Evolutionary conservation across 2,888 invertebrate species (phyloP), one percentile per base, ranked within the genome.

Genomic region (Apamea monoglypha): DNA sequence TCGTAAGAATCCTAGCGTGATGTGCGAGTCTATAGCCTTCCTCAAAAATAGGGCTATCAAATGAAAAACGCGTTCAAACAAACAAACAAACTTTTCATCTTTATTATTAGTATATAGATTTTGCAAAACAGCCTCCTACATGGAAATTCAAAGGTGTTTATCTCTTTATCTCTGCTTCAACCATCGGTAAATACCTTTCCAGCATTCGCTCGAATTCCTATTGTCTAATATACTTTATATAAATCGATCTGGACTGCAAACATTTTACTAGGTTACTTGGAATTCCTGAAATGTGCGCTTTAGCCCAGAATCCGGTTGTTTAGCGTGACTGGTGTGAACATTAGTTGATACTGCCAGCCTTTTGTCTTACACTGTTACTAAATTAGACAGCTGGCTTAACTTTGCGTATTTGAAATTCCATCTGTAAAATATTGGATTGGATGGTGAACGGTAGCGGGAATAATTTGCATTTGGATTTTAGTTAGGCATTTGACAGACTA

Each of bases 261-360:
- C 47, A 75, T 74, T 83, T 74, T 70, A 69, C 32, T 81, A 75
- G 74, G 75, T 81, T 68, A 53, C 73, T 64, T 53, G 77, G 81
- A 81, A 86, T 86, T 78, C 87, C 85, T 81, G 76, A 78, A 86
- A 76, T 86, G 78, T 78, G 14, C 71, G 76, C 53, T 83, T 85
- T 79, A 80, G 67, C 68, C 67, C 66, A 81, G 88, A 89, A 89
- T 92, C 93, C 91, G 91, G 92, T 91, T 90, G 86, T 76, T 76
- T 79, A 86, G 87, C 90, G 87, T 90, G 86, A 90, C 86, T 92
- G 82, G 88, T 87, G 87, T 85, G 83, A 87, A 87, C 87, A 85
- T 84, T 88, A 61, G 73, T 77, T 74, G 72, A 77, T 81, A 86
- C 25, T 72, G 84, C 75, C 74, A 79, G 78, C 61, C 87, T 87